Conservation (phyloP, 1,140 invertebrate genomes). For the Scylla paramamosain region DNA sequence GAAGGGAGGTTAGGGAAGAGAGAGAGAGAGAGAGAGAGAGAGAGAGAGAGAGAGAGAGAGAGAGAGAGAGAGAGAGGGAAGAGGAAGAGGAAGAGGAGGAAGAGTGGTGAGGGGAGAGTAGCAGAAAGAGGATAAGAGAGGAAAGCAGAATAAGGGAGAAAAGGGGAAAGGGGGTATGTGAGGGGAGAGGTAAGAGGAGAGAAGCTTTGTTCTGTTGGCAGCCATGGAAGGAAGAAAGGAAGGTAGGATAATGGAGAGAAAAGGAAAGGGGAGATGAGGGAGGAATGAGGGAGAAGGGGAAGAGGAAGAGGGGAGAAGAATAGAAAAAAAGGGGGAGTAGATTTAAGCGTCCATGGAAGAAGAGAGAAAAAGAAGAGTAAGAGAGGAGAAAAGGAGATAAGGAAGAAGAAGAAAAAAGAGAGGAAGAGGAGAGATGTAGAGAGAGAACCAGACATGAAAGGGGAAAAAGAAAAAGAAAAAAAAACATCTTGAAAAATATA, state of each 20-base stretch:
- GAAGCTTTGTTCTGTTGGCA: too few species aligned
- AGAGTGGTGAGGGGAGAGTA: not conserved
- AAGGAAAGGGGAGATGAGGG: too few species aligned
- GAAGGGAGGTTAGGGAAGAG: not conserved
- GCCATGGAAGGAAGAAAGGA: too few species aligned
- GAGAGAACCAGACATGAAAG: not conserved
- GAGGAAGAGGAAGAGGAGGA: not conserved
- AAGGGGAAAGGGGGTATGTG: not conserved
- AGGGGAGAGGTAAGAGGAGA: too few species aligned
- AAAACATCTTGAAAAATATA: not conserved
- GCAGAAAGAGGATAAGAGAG: not conserved
- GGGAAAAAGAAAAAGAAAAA: too few species aligned
- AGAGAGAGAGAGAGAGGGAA: not conserved
- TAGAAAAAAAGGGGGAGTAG: not conserved
- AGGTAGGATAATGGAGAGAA: too few species aligned
- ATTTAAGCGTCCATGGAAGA: too few species aligned
- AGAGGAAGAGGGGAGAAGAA: not conserved
- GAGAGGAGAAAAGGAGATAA: not conserved
- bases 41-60: not conserved
- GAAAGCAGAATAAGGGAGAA: not conserved
- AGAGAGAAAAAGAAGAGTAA: too few species aligned
- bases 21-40: not conserved
- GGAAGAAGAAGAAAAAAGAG: not conserved
- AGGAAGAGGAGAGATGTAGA: not conserved
- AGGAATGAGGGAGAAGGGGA: too few species aligned